Evolutionary conservation across 2,888 invertebrate species (phyloP), one percentile per base, ranked within the genome.

Genomic region (Diarsia dahlii): DNA sequence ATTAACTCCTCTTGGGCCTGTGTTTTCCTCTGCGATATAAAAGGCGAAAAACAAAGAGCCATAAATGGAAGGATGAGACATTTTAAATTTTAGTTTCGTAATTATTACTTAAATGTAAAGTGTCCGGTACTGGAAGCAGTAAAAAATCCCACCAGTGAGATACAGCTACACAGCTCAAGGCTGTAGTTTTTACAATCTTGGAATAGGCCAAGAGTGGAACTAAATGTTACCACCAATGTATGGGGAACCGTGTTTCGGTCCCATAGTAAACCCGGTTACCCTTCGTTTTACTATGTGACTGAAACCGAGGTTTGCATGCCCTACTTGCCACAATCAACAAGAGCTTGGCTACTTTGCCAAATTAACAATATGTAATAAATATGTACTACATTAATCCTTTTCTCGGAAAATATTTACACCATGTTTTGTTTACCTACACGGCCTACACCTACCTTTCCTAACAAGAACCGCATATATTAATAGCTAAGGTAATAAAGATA

Each of bases 21-120:
- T 89, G 91, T 93, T 93, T 92, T 92, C 92, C 92, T 93, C 89
- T 70, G 78, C 81, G 75, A 89, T 91, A 91, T 92, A 91, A 91
- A 83, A 91, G 82, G 83, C 82, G 77, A 76, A 66, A 67, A 67
- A 76, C 90, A 63, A 68, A n/a, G 87, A 92, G 81, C 64, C 71
- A 78, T 66, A 71, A 89, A 88, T 67, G 20, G 45, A 68, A 76
- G 77, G 91, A 92, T 76, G 73, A 74, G 92, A 84, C 83, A 71
- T 6, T 58, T 78, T 34, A 12, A 18, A 4, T 45, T 28, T 64
- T 56, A 20, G n/a, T n/a, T 5, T 13, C 2, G 2, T 28, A 8
- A 2, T 9, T 10, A 48, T 46, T 34, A 20, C 6, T 15, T 58
- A 39, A 4, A 73, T 50, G 10, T 62, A 0, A 45, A n/a, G 1